Evolutionary conservation across 2,113 vertebrate genomes (phyloP), one percentile per base, ranked within the genome.

Genomic region (Bubalus kerabau): DNA sequence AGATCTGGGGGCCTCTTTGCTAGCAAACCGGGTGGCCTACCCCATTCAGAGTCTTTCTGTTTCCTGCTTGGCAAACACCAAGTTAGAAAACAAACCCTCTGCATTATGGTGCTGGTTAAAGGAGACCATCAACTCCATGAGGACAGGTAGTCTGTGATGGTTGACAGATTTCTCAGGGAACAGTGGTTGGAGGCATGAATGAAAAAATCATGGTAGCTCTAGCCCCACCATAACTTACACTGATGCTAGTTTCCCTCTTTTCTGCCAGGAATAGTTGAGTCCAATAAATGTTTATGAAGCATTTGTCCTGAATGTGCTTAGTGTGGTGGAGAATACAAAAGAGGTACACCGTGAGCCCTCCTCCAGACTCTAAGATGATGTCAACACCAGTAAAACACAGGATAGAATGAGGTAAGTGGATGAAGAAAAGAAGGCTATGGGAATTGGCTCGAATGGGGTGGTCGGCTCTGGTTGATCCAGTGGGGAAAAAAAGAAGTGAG

Each of bases 341-440:
- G 62, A 43, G n/a, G 57, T 62, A 83, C 6, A 15, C 48, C 0
- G 0, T 32, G 19, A 40, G 2, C 7, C 5, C 50, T 32, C 15
- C 78, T 88, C n/a, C n/a, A 48, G 14, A 36, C 3, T 74, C 82
- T 60, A 15, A 28, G 46, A 24, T 50, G 52, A 85, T 84, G 43
- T n/a, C 23, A 67, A n/a, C 83, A 67, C 28, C 30, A 30, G 23
- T 15, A 36, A 84, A 56, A 48, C 12, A 4, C 36, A 83, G 86
- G 81, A 17, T 2, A 59, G 12, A 40, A 30, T 32, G 16, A 83
- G 6, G 4, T 40, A 81, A 40, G 3, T 4, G 6, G 57, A 83
- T 2, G 7, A 28, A 78, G 15, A 60, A 21, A 54, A 83, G 52
- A 93, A 89, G 52, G n/a, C 64, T 30, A 12, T 2, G 11, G 36